These are phyloP conservation scores for Zelleria hepariella DNA, from an alignment of 2,888 invertebrate species.

Conservation along the genomic window DNA sequence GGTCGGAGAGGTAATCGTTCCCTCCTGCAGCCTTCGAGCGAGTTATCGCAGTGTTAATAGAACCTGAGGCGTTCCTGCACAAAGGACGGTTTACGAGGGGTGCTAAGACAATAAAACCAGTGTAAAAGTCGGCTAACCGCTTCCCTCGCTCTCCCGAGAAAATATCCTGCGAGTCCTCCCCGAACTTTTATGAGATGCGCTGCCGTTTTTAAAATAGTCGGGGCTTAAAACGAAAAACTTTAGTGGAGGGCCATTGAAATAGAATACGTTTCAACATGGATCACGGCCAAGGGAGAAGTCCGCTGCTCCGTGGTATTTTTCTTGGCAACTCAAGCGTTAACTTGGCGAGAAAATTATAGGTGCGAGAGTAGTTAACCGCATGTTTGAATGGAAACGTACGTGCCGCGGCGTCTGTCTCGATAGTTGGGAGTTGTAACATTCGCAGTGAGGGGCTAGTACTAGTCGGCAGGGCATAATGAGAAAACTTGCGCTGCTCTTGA, in stretches of 20 bases:
- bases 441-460: constrained; percentile 40
- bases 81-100: constrained; percentile 57
- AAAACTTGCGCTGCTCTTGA: constrained; percentile 51
- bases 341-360: background rate
- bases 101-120: constrained; percentile 60
- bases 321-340: background rate
- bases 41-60: constrained; percentile 62
- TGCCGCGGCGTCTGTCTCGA: constrained; percentile 24
- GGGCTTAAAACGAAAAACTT: constrained; percentile 29
- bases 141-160: constrained; percentile 36
- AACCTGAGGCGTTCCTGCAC: constrained; percentile 58
- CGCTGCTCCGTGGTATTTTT: background rate
- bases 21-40: constrained; percentile 33
- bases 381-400: constrained; percentile 3
- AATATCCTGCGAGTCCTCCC: constrained; percentile 35
- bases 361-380: background rate
- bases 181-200: constrained; percentile 50
- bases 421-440: constrained; percentile 32
- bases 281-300: background rate
- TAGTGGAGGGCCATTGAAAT: constrained; percentile 33
- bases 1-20: constrained; percentile 32
- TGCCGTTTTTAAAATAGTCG: constrained; percentile 41
- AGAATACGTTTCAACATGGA: constrained; percentile 22
- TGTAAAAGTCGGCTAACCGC: constrained; percentile 64
- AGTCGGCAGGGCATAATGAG: constrained; percentile 63